phyloP scores from a whole-genome alignment of 2,888 invertebrate species.

The Eurois occulta region DNA sequence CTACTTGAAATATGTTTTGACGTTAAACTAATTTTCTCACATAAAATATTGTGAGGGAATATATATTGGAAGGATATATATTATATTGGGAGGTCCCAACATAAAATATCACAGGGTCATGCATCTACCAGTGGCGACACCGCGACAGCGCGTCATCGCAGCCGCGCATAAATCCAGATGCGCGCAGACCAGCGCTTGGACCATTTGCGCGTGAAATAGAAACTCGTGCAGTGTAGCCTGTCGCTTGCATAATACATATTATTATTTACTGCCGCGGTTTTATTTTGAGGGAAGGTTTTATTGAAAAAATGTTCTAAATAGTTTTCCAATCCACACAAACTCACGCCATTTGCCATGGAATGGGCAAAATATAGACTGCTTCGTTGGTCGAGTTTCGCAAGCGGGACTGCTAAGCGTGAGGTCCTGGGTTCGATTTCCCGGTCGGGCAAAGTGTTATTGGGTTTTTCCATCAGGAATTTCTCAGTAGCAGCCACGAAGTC shows the following conservation, averaged over 20 bases:
- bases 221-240: constrained; percentile 69
- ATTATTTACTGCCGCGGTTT: constrained; percentile 60
- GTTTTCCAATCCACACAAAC: constrained; percentile 8
- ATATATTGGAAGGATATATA: too few relatives aligned
- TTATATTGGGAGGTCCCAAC: too few relatives aligned
- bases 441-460: too few relatives aligned
- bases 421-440: too few relatives aligned
- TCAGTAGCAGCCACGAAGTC: too few relatives aligned
- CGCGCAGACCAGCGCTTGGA: constrained; percentile 36
- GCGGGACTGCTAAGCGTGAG: too few relatives aligned
- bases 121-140: constrained; percentile 60
- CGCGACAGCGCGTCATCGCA: constrained; percentile 59
- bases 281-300: constrained; percentile 35
- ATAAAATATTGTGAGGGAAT: too few relatives aligned
- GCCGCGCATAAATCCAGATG: constrained; percentile 78
- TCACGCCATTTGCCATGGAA: too few relatives aligned
- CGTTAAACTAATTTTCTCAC: neutral
- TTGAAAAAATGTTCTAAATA: neutral
- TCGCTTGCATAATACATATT: constrained; percentile 72
- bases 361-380: too few relatives aligned
- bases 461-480: too few relatives aligned
- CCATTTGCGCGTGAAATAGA: constrained; percentile 85
- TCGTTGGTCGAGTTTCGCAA: too few relatives aligned
- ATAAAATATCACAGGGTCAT: constrained; percentile 54
- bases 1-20: neutral